Percentiles rank a stretch among this genome's conserved stretches.
These are phyloP conservation scores for Sceloporus undulatus DNA, from an alignment of 2,113 vertebrate species.

Conservation along the genomic window DNA sequence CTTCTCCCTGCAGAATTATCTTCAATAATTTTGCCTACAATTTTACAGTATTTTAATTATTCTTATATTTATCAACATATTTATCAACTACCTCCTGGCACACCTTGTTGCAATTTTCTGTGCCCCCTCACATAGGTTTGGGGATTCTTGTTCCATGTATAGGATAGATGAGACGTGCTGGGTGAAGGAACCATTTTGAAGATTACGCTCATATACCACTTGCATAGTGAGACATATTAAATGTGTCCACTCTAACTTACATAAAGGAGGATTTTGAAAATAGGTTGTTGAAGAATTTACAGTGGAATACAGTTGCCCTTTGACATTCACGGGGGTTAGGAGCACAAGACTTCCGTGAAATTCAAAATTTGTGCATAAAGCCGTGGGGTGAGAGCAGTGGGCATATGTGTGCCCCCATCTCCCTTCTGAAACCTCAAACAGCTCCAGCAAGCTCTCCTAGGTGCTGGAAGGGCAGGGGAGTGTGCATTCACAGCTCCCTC, in stretches of 20 bases:
- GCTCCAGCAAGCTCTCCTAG: no score
- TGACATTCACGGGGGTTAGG: no score
- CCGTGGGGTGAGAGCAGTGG: no score
- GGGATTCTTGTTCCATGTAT: neutral
- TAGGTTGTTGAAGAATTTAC: neutral
- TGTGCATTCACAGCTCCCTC: no score
- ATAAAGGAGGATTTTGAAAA: conserved; percentile 16
- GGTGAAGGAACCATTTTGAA: neutral
- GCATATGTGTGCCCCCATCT: no score
- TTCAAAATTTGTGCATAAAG: no score
- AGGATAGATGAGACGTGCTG: neutral
- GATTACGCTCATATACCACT: neutral
- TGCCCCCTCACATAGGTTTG: neutral
- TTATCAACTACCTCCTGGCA: neutral
- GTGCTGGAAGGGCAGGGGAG: no score
- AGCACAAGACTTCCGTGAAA: no score
- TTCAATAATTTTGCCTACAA: neutral
- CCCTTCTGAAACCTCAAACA: no score
- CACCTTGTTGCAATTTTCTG: neutral
- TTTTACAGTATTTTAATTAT: neutral
- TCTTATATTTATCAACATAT: neutral
- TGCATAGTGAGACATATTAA: conserved; percentile 25
- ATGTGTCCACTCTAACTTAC: conserved; percentile 15
- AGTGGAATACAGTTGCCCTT: neutral
- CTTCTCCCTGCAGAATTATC: neutral